Evolutionary conservation across 2,888 invertebrate species (phyloP).

Genomic region (Ethmia dodecea): DNA sequence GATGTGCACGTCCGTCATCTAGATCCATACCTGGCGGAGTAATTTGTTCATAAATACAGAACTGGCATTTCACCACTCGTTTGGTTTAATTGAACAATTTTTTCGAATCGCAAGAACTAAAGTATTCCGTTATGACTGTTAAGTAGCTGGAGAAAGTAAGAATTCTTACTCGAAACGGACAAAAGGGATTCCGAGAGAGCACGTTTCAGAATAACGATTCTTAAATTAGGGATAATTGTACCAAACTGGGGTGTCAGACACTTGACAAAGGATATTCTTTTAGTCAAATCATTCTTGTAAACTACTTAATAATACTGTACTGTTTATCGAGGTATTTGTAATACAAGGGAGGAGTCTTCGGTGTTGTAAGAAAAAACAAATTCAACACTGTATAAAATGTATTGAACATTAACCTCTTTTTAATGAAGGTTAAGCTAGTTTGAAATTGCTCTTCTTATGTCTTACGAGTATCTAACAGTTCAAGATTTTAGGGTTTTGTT

Average conservation of each 20-base stretch:
- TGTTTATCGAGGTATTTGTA: too few relatives aligned
- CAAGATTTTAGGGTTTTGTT: too few relatives aligned
- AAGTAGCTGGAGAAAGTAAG: not conserved
- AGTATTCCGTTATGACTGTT: not conserved
- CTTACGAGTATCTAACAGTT: too few relatives aligned
- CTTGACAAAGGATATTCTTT: not conserved
- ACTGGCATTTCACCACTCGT: conserved; percentile 1
- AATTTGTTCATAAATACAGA: conserved; percentile 5
- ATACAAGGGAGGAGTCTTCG: too few relatives aligned
- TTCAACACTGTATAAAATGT: too few relatives aligned
- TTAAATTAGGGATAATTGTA: conserved; percentile 2
- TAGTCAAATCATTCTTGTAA: too few relatives aligned
- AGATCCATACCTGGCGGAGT: not conserved
- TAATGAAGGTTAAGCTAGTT: too few relatives aligned
- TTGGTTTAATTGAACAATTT: not conserved
- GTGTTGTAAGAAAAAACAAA: too few relatives aligned
- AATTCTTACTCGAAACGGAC: not conserved
- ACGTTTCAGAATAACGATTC: not conserved
- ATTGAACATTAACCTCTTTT: too few relatives aligned
- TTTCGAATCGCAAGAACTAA: not conserved
- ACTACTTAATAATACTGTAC: too few relatives aligned
- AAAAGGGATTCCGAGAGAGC: not conserved
- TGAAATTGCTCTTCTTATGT: too few relatives aligned
- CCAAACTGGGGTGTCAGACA: not conserved
- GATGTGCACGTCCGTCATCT: too few relatives aligned